Conservation (phyloP, 2,888 invertebrate genomes). For the Aporophyla nigra region DNA sequence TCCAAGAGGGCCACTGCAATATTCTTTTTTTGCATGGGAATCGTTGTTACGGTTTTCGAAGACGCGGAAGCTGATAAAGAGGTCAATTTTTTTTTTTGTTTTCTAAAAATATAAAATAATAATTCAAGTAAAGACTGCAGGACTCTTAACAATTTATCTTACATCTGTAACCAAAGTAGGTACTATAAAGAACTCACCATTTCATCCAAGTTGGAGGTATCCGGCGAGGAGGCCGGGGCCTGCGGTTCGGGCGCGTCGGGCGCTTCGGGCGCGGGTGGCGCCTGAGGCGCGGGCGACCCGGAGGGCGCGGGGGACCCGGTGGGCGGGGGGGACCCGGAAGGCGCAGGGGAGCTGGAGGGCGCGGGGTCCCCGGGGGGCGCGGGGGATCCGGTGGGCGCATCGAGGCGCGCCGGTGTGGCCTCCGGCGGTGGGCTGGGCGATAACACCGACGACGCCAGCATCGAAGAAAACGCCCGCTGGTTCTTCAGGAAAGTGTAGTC, state of each 20-base stretch:
- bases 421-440: background rate
- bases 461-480: constrained; percentile 32
- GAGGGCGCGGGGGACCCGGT: constrained; percentile 69
- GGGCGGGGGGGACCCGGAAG: background rate
- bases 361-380: constrained; percentile 70
- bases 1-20: too few relatives aligned
- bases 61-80: too few relatives aligned
- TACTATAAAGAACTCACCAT: constrained; percentile 74
- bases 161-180: background rate
- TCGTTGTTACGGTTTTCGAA: too few relatives aligned
- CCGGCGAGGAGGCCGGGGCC: constrained; percentile 74
- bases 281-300: too few relatives aligned
- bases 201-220: constrained; percentile 80
- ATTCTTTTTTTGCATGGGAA: too few relatives aligned
- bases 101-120: background rate
- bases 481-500: constrained; percentile 65
- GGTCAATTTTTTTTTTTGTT: background rate
- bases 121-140: background rate
- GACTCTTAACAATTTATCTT: background rate
- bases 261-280: background rate
- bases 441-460: constrained; percentile 31
- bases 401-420: background rate
- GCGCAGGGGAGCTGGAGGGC: background rate
- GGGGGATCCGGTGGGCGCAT: background rate
- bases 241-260: background rate